These are phyloP conservation scores for Junonia oenone DNA, from an alignment of 2,888 invertebrate species.

Conservation along the genomic window DNA sequence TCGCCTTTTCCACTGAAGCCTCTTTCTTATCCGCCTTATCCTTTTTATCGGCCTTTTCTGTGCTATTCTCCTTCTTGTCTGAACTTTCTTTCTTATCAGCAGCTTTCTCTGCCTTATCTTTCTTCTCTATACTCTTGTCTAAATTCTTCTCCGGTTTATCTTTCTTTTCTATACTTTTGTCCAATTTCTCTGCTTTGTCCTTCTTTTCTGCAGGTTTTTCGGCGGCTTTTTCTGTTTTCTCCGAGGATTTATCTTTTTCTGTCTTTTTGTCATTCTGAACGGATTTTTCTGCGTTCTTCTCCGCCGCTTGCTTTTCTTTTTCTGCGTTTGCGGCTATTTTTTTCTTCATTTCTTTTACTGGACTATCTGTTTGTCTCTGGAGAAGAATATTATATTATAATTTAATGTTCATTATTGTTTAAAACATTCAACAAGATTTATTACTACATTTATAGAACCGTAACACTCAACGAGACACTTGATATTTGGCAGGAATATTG, in stretches of 20 bases:
- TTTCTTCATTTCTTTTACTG: constrained; percentile 71
- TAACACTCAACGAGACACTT: too few relatives aligned
- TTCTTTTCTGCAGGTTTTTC: constrained; percentile 39
- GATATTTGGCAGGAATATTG: too few relatives aligned
- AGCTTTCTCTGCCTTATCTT: constrained; percentile 26
- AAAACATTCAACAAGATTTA: too few relatives aligned
- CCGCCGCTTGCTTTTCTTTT: constrained; percentile 58
- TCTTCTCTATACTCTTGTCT: constrained; percentile 28
- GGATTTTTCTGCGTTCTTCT: constrained; percentile 41
- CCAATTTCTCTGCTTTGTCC: constrained; percentile 27
- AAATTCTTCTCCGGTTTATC: constrained; percentile 28
- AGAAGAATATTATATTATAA: constrained; percentile 6
- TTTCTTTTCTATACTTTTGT: constrained; percentile 28
- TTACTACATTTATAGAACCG: too few relatives aligned
- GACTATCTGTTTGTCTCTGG: constrained; percentile 55
- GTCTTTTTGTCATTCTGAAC: constrained; percentile 33
- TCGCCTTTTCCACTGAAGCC: constrained; percentile 31
- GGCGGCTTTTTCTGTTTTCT: constrained; percentile 30
- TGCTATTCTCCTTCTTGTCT: constrained; percentile 20
- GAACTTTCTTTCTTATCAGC: constrained; percentile 31
- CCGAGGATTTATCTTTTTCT: too few relatives aligned
- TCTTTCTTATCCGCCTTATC: constrained; percentile 32
- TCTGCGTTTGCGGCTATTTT: constrained; percentile 67
- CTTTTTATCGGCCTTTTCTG: constrained; percentile 29
- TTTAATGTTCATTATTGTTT: too few relatives aligned